Evolutionary conservation across 2,113 vertebrate species (phyloP).

Genomic region (Trichechus manatus): DNA sequence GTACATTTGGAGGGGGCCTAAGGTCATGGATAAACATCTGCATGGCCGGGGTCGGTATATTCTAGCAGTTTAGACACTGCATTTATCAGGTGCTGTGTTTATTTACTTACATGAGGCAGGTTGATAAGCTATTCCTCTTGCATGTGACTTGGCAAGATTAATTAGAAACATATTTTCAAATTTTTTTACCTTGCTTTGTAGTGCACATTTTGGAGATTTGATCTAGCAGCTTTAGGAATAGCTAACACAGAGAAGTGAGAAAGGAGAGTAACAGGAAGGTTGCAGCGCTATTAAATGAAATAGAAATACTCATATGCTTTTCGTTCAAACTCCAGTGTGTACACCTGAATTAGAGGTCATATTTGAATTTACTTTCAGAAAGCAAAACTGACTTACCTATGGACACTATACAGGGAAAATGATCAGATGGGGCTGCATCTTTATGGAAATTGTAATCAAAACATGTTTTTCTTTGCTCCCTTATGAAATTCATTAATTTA

Average conservation of each 20-base stretch:
- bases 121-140: background rate
- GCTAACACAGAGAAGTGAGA: background rate
- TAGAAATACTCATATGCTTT: background rate
- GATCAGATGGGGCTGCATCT: background rate
- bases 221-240: background rate
- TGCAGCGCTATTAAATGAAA: slow-evolving; percentile 30
- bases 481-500: background rate
- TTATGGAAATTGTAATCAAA: background rate
- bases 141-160: background rate
- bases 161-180: background rate
- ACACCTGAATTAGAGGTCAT: background rate
- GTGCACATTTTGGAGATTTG: background rate
- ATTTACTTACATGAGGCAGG: background rate
- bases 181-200: background rate
- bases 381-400: slow-evolving; percentile 32
- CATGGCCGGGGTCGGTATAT: background rate
- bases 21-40: background rate
- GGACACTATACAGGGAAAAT: background rate
- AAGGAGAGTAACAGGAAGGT: background rate
- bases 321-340: background rate
- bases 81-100: background rate
- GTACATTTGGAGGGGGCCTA: background rate
- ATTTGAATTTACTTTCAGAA: slow-evolving; percentile 35
- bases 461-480: slow-evolving; percentile 5
- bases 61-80: background rate